Base-by-base conservation (phyloP, 2,888 invertebrate genomes). In the Periphyllus acericola region DNA sequence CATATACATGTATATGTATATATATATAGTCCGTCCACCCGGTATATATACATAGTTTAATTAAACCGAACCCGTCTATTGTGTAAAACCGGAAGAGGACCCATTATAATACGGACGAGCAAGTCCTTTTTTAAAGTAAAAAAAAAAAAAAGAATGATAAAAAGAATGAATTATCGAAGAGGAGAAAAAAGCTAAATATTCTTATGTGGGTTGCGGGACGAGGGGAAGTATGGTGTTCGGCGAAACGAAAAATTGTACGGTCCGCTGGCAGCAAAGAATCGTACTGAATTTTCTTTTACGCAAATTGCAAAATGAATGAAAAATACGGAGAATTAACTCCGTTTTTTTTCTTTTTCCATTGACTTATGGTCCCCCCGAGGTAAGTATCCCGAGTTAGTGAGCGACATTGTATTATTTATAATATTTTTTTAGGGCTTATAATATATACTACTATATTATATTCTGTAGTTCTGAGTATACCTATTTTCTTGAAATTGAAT, bases 241-340 rank as follows among this genome's bases (percentile, higher is more conserved):
- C 84, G 76, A 85, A 85, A 85, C 84, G 84, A 85, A 85, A 85
- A 85, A 85, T 85, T 34, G 78, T n/a, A 85, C 68, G 84, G 84
- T 85, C 76, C 84, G 78, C 68, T 85, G 84, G 76, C 76, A 76
- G 84, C 78, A 78, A 85, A 85, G 76, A 85, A 85, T 84, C 68
- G 66, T 78, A 68, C 76, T 68, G 84, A 68, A 84, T 84, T 84
- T 84, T 84, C 84, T 78, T 76, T 68, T 85, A 85, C 84, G 78
- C 76, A 78, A 85, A 85, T 78, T 85, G 78, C 68, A 3, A 68
- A 66, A 78, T 68, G 76, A 68, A 85, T 46, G 84, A 85, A 78
- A 81, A 78, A 78, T 68, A 85, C 66, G 68, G 29, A 32, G 76
- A 84, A 85, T 84, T 78, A 68, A 85, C 78, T 66, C 25, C 2